Base-by-base conservation (phyloP, 1,140 invertebrate species). In the Saxidomus purpurata region DNA sequence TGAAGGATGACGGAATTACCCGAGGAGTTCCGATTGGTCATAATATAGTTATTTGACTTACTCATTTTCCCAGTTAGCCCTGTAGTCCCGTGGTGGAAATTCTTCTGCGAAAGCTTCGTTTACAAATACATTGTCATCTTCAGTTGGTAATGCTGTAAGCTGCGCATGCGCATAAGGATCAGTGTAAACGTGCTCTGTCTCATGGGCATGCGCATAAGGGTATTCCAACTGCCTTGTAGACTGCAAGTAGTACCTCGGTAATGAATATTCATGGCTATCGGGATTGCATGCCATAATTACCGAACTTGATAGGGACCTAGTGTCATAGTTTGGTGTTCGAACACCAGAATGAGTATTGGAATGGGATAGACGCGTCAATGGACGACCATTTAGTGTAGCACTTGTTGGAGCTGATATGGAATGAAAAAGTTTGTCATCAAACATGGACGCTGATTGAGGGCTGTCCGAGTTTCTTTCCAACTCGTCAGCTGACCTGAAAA, bases 231-330 rank as follows among this genome's bases (percentile, higher is more conserved):
- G 61, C 49, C 74, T 13, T 15, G 13, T 34, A 22, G 28, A 8
- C 31, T 79, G 76, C 25, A 79, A 47, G 22, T 55, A 79, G 28
- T 79, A 55, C 34, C 76, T 79, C 2, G 76, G 76, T 34, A 79
- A 49, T 31, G 76, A 71, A 38, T 71, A 71, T 71, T 71, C 67
- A 38, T 71, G 67, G 15, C 28, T 28, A 0, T 28, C 67, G 11
- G 67, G 28, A 40, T 71, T 71, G 28, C 28, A 71, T 9, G 67
- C 19, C 67, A 71, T 71, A 31, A 71, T 71, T 11, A 71, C 34
- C 36, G 67, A 71, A 38, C 34, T 71, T 22, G 67, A 19, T 0
- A 76, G 22, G 6, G 76, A 79, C n/a, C 76, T 31, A 19, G 76
- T 79, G 28, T 79, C 47, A 79, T 79, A 79, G 49, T 36, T 52